These are phyloP conservation scores for Pocillopora damicornis DNA, from an alignment of 64 coral and sea anemone species.

Conservation along the genomic window DNA sequence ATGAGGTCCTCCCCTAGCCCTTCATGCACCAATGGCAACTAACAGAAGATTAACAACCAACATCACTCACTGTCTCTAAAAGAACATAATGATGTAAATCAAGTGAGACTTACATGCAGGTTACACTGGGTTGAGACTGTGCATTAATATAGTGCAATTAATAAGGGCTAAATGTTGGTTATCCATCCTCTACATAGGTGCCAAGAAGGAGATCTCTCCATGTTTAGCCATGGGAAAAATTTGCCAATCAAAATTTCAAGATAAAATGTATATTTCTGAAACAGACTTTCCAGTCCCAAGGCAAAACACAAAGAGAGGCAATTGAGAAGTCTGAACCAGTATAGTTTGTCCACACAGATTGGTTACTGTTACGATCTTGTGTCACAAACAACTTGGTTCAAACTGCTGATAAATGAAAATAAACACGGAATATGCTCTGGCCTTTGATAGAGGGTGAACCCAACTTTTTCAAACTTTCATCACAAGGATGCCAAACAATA, in stretches of 20 bases:
- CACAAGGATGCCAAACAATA: background rate
- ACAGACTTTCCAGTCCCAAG: background rate
- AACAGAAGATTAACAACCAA: conserved; percentile 3
- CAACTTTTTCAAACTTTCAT: background rate
- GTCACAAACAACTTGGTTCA: background rate
- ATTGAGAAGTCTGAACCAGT: conserved; percentile 15
- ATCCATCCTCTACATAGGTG: background rate
- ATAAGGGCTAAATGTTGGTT: background rate
- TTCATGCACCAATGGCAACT: background rate
- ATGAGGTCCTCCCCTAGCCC: background rate
- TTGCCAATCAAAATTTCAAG: background rate
- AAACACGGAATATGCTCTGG: background rate
- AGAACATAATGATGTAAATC: background rate
- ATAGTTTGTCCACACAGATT: background rate
- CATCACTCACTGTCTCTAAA: background rate
- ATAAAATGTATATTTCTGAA: background rate
- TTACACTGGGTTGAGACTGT: background rate
- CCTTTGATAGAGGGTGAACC: background rate
- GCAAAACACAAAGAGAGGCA: background rate
- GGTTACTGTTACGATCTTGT: background rate
- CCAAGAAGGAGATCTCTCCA: background rate
- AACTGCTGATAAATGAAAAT: conserved; percentile 17
- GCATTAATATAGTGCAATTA: too few relatives aligned
- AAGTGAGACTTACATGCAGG: background rate
- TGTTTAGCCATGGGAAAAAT: background rate